phyloP scores from a whole-genome alignment of 2,797 vertebrate genomes.

The Lutjanus argentimaculatus region DNA sequence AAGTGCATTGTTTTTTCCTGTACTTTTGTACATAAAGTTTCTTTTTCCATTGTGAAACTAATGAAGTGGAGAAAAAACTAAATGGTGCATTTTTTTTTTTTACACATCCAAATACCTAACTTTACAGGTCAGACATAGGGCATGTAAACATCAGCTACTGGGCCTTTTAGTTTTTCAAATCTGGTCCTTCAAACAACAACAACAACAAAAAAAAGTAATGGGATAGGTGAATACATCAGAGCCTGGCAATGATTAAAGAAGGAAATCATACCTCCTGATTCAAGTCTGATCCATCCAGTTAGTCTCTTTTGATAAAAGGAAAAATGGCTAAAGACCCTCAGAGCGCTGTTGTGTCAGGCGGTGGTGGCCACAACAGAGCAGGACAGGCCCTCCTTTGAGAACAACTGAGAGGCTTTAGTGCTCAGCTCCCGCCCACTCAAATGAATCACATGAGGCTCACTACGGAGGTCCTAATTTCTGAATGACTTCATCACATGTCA shows the following conservation, averaged over 20 bases:
- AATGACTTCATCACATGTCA: conserved; percentile 17
- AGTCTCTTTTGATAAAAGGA: conserved; percentile 2
- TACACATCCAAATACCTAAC: too few relatives aligned
- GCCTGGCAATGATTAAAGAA: background rate
- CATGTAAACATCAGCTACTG: too few relatives aligned
- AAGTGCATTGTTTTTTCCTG: too few relatives aligned
- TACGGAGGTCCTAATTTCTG: background rate
- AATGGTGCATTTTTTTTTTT: too few relatives aligned
- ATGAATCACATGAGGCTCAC: conserved; percentile 59
- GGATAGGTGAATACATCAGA: background rate
- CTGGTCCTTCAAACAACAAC: too few relatives aligned
- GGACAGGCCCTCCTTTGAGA: conserved; percentile 42
- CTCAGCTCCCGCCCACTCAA: conserved; percentile 53
- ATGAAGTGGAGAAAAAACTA: too few relatives aligned
- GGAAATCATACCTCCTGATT: conserved; percentile 21
- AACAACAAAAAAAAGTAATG: too few relatives aligned
- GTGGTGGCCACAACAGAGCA: background rate
- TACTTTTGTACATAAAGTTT: too few relatives aligned
- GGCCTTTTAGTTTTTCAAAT: too few relatives aligned
- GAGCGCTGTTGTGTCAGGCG: background rate
- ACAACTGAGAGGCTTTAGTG: conserved; percentile 39
- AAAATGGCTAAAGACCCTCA: conserved; percentile 3
- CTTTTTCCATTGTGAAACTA: too few relatives aligned
- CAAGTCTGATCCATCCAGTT: conserved; percentile 3
- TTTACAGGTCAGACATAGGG: too few relatives aligned